Evolutionary conservation across 2,113 vertebrate genomes (phyloP).

Genomic region (Microtus montanus): DNA sequence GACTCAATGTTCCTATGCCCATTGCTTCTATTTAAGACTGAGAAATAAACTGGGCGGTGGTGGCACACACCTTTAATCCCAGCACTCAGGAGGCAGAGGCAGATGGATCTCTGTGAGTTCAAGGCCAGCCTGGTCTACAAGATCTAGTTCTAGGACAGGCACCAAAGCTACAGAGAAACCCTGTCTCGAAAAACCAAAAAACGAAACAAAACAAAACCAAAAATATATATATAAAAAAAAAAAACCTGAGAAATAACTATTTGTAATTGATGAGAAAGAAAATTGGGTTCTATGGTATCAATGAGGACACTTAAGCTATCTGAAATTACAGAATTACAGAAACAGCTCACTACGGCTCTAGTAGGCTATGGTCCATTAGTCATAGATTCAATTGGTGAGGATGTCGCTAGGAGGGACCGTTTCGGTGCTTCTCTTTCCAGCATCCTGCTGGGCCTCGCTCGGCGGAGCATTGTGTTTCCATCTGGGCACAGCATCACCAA

Average conservation of each 20-base stretch:
- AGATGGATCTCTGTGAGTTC: too few relatives aligned
- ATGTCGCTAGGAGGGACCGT: background rate
- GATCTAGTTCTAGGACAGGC: too few relatives aligned
- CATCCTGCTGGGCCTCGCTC: background rate
- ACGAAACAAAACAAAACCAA: too few relatives aligned
- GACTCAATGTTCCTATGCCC: background rate
- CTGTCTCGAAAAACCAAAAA: too few relatives aligned
- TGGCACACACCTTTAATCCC: too few relatives aligned
- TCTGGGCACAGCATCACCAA: slow-evolving; percentile 15
- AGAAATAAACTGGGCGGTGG: slow-evolving; percentile 23
- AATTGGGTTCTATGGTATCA: background rate
- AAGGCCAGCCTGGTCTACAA: too few relatives aligned
- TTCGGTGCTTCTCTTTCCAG: background rate
- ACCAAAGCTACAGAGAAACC: too few relatives aligned
- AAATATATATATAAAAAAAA: too few relatives aligned
- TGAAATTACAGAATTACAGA: slow-evolving; percentile 19
- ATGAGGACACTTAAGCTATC: slow-evolving; percentile 27
- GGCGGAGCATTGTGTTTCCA: background rate
- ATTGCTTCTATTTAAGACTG: background rate
- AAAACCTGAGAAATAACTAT: slow-evolving; percentile 31
- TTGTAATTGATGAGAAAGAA: slow-evolving; percentile 52
- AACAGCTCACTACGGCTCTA: slow-evolving; percentile 34
- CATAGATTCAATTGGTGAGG: slow-evolving; percentile 26
- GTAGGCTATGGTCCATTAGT: background rate
- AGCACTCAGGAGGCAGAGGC: too few relatives aligned